Evolutionary conservation across 2,113 vertebrate species (phyloP).

Genomic region (Irena cyanogastra): DNA sequence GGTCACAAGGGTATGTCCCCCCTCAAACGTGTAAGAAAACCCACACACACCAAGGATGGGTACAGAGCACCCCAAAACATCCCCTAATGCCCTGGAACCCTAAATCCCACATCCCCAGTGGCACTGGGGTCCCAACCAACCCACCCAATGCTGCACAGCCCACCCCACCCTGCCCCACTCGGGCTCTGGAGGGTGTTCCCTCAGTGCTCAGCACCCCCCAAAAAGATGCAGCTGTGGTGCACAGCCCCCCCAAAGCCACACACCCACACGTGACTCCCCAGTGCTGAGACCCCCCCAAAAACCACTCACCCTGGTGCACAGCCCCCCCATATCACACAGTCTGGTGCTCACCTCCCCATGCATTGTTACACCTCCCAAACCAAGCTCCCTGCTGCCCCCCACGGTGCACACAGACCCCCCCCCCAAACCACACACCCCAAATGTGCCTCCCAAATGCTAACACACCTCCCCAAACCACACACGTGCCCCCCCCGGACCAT

Average conservation of each 20-base stretch:
- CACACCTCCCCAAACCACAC: background rate
- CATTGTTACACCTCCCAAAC: background rate
- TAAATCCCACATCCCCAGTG: too few relatives aligned
- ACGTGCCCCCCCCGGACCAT: background rate
- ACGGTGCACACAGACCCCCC: background rate
- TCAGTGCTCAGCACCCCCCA: background rate
- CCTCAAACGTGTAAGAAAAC: background rate
- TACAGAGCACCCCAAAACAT: background rate
- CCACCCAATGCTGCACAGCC: background rate
- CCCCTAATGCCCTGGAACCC: background rate
- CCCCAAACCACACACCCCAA: background rate
- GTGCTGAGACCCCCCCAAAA: background rate
- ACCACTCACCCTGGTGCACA: background rate
- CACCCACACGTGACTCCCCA: background rate
- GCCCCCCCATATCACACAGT: background rate
- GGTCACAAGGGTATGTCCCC: background rate
- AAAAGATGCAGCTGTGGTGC: background rate
- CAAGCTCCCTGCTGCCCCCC: background rate
- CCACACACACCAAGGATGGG: background rate
- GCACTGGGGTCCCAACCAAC: background rate
- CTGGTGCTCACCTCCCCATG: background rate
- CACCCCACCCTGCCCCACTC: rapidly evolving
- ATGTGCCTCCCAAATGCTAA: background rate
- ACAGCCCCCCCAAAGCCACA: background rate
- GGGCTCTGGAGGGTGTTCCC: background rate